Base-by-base conservation (phyloP, 2,797 vertebrate species). In the Poeciliopsis turneri region DNA sequence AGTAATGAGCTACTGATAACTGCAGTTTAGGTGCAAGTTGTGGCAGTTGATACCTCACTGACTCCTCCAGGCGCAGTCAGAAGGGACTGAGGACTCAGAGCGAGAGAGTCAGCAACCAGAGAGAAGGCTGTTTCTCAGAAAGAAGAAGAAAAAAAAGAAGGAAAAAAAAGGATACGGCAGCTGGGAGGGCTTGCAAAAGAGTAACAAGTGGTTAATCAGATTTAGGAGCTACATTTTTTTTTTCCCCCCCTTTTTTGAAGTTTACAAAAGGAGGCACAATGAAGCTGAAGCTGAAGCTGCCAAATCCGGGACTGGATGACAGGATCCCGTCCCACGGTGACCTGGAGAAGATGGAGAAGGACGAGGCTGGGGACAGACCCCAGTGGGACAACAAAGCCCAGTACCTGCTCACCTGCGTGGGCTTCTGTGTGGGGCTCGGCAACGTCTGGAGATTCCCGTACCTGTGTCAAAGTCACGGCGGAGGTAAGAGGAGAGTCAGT, bases 301-400 rank as follows among this genome's bases (percentile, higher is more conserved):
- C 97, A 46, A 99, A 99, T 90, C 96, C 96, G 0, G 97, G 96
- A 69, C 90, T 99, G 94, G 97, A 99, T 1, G 89, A 90, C 36
- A 95, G 97, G 78, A 97, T 99, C 90, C 96, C 95, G 0, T 96
- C 97, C 53, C 94, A 96, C 77, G 89, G 83, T 0, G 91, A 97
- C 28, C 95, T 98, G 84, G 97, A 98, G 47, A 82, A 80, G 79
- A 84, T 97, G 53, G 97, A 98, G 81, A 61, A 88, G 84, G 74
- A 79, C 20, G 72, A 59, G 76, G 93, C 91, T 36, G 88, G 77
- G 8, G 94, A 96, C 13, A 94, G 97, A 85, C 97, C 97, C 12
- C 94, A 98, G 92, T 98, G 97, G 97, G 97, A 98, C 92, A 99
- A 98, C 93, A 99, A 99, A 89, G 84, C 97, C n/a, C 97, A 99